These are phyloP conservation scores for Pseudomyrmex flavicornis DNA, from an alignment of 1,140 invertebrate genomes.

Conservation along the genomic window DNA sequence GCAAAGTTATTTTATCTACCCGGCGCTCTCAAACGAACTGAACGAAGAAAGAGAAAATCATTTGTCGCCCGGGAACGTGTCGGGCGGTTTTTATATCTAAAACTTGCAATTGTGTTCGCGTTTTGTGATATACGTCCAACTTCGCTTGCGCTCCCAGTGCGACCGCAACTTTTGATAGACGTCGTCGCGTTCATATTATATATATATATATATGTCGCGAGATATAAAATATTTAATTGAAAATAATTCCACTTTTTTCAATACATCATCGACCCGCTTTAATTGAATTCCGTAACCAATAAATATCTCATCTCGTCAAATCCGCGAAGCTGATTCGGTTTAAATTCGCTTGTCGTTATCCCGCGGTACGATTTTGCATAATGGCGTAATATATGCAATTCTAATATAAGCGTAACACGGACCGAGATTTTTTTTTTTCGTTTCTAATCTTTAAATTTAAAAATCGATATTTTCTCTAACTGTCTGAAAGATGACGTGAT, in stretches of 20 bases:
- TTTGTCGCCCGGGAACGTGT: conserved; percentile 54
- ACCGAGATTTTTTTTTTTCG: neutral
- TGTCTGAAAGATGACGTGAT: neutral
- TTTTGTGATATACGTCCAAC: conserved; percentile 31
- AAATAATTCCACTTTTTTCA: conserved; percentile 29
- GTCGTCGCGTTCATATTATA: conserved; percentile 1
- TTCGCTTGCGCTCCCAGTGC: conserved; percentile 29
- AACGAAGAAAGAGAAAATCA: conserved; percentile 46
- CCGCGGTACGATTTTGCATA: neutral
- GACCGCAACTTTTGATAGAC: conserved; percentile 45
- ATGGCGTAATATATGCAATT: neutral
- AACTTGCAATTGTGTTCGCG: conserved; percentile 40
- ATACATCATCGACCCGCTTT: neutral
- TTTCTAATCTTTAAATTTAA: neutral
- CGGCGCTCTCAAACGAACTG: conserved; percentile 27
- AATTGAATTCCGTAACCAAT: conserved; percentile 18
- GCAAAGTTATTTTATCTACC: conserved; percentile 47
- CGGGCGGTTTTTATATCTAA: conserved; percentile 39
- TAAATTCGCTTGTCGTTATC: conserved; percentile 4
- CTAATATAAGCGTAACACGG: neutral
- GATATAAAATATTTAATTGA: conserved; percentile 42
- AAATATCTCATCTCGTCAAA: conserved; percentile 6
- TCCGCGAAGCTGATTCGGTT: neutral
- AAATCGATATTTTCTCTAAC: neutral
- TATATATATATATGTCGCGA: no score